A percentile compares a stretch with the other conserved stretches of the same genome.
Conservation (phyloP, 2,888 invertebrate species). For the Drosophila emarginata region DNA sequence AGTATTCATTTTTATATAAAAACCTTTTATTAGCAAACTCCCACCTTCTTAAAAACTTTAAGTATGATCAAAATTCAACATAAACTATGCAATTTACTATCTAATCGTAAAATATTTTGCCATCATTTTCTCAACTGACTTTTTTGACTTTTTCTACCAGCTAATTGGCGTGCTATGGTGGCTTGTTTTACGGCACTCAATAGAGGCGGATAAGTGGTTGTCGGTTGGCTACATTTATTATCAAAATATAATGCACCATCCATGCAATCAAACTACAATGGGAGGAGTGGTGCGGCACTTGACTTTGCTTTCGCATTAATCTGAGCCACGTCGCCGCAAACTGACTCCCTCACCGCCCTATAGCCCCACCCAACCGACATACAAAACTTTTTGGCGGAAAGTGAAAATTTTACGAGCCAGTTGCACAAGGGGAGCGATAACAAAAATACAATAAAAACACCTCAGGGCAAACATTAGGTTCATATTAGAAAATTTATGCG, state of each 20-base stretch:
- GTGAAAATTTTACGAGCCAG: constrained; percentile 59
- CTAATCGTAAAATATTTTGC: neutral
- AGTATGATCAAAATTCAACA: constrained; percentile 12
- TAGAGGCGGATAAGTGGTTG: constrained; percentile 11
- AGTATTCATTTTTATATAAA: neutral
- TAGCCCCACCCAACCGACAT: neutral
- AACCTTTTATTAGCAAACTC: neutral
- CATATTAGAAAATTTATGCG: constrained; percentile 21
- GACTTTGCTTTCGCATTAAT: neutral
- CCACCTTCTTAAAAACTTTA: neutral
- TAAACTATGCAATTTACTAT: constrained; percentile 4
- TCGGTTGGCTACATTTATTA: constrained; percentile 15
- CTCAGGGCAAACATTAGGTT: constrained; percentile 24
- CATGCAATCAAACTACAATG: constrained; percentile 9
- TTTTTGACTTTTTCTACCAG: neutral
- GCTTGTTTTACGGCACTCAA: constrained; percentile 22
- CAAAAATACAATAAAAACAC: constrained; percentile 47
- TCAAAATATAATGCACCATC: constrained; percentile 20
- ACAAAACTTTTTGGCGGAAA: constrained; percentile 34
- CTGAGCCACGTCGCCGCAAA: neutral
- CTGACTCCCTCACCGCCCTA: no score
- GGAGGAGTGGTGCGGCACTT: neutral
- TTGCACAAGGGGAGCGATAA: constrained; percentile 38
- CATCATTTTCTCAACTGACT: neutral
- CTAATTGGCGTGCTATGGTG: neutral